A percentile compares a stretch with the other conserved stretches of the same genome.
phyloP scores from a whole-genome alignment of 2,888 invertebrate species.

The Onchidella celtica region DNA sequence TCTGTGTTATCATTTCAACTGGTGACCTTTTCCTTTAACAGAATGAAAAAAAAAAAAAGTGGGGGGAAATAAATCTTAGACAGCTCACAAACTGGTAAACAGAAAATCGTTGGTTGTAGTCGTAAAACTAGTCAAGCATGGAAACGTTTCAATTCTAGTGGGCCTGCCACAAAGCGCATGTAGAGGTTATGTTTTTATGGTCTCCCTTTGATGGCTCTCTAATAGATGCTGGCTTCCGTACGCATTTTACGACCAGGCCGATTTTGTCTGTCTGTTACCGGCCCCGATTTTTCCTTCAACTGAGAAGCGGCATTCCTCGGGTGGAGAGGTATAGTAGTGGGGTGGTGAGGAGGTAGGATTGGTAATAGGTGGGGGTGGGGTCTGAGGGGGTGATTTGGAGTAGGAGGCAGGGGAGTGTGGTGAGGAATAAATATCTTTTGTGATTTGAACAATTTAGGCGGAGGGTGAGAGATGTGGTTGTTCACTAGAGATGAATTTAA shows the following conservation, averaged over 20 bases:
- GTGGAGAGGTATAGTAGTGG: background rate
- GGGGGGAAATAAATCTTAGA: background rate
- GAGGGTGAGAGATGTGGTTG: too few species aligned
- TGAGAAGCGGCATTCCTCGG: too few species aligned
- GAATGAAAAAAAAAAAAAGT: background rate
- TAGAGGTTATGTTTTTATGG: conserved; percentile 3
- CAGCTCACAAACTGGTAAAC: background rate
- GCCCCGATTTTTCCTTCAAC: too few species aligned
- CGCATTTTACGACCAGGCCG: background rate
- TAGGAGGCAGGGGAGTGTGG: too few species aligned
- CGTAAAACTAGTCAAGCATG: conserved; percentile 22
- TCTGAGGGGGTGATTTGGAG: background rate
- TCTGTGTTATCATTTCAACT: too few species aligned
- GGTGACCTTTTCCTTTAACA: too few species aligned
- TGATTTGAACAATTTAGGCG: too few species aligned
- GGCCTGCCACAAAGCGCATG: background rate
- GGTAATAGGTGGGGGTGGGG: background rate
- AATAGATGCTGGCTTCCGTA: conserved; percentile 1
- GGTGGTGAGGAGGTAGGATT: background rate
- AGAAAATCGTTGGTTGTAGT: too few species aligned
- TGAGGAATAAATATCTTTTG: too few species aligned
- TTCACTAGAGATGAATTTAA: too few species aligned
- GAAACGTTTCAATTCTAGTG: background rate
- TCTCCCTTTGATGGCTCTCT: conserved; percentile 14
- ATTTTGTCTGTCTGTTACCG: background rate